Base-by-base conservation (phyloP, 2,888 invertebrate genomes). In the Epinotia demarniana region DNA sequence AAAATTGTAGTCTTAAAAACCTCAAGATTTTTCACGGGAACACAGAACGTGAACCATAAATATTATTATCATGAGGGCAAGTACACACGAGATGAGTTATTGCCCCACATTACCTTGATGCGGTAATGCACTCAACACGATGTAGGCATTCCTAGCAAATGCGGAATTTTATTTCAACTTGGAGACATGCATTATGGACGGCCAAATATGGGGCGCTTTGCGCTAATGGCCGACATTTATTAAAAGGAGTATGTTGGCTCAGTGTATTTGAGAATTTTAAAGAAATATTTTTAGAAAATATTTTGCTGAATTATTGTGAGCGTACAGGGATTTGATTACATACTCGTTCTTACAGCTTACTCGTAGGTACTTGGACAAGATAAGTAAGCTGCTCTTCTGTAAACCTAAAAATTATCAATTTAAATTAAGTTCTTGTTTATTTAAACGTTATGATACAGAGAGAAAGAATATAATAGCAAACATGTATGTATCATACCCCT, bases 81-180 rank as follows among this genome's bases (percentile, higher is more conserved):
- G 53, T 64, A 61, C 33, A 70, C 55, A 49, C 60, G 53, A n/a
- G 75, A 27, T 80, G 82, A 86, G 81, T 84, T 83, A 85, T 85
- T 76, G 76, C 81, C 80, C 39, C 58, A 79, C 85, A 86, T 86
- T 83, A 84, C 84, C 82, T 77, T 86, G 83, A 87, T 84, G 84
- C 80, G 73, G 80, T 84, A 85, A 84, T 86, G 86, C 86, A 87
- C 87, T 87, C 84, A 85, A 80, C 83, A 78, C 77, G 78, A 79
- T 78, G 80, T 79, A 75, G 79, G 81, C 84, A 85, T 84, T 84
- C 79, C 60, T 63, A 64, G 77, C 73, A 81, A 84, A 85, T 81
- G 83, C 82, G 80, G 76, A 78, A 80, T 83, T 84, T 83, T 84
- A 84, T 83, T 81, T 78, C 78, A 76, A 73, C 66, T 69, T 57